Evolutionary conservation across 2,113 vertebrate species (phyloP), one percentile per base, ranked within the genome.

Genomic region (Chionis minor): DNA sequence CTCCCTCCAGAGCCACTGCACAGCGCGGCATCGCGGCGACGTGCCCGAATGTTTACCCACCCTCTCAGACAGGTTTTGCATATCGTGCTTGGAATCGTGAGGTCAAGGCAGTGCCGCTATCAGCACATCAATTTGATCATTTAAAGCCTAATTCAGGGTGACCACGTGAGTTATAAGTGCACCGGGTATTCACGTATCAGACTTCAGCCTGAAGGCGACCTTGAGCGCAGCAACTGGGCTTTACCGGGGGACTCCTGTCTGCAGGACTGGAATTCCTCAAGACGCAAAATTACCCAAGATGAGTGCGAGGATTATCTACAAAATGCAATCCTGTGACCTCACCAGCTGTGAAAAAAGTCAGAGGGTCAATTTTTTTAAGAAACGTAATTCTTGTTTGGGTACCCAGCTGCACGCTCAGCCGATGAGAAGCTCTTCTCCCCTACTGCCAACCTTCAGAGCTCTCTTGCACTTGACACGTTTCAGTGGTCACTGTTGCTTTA

Each of bases 1-100:
- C 11, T 45, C 51, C 45, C 54, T 12, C 17, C n/a, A 4, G 55
- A 33, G 67, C 70, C 2, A 2, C 81, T 3, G 58, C 55, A 3
- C 2, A 0, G 51, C 72, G 59, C 8, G 1, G n/a, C 51, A 8
- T 3, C 6, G 0, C 42, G 47, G 35, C 0, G 1, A 16, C 4
- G 10, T 0, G 6, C 44, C 51, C 11, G 0, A 1, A 3, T 0
- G 6, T 4, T 40, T 15, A 17, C 61, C 78, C 82, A 8, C 49
- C 54, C 69, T 20, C 63, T 5, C 27, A 2, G 45, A 12, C 26
- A 22, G 72, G 61, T 7, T 44, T 4, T 12, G 58, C 18, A 0
- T 2, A 1, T 2, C 1, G 3, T 0, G 21, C 3, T 18, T 5
- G 2, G 58, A 38, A 2, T 0, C 4, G 1, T 1, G 1, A 3